Base-by-base conservation (phyloP, 2,888 invertebrate species). In the Cosmorhoe ocellata region DNA sequence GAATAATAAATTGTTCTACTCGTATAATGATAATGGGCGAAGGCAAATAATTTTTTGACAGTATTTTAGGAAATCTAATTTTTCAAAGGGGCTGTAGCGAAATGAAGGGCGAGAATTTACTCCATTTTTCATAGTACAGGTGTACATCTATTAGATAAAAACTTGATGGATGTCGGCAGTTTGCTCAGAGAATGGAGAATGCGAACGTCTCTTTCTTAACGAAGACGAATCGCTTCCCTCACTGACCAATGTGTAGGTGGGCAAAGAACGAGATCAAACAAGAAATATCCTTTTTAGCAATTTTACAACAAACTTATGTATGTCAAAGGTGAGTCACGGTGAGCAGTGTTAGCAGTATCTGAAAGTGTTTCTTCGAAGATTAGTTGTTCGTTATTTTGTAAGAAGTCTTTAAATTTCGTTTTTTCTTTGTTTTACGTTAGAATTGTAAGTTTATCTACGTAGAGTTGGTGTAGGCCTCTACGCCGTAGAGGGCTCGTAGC, bases 111-210 rank as follows among this genome's bases (percentile, higher is more conserved):
- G 40, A 51, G 61, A 63, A 62, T 69, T 71, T 63, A 69, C 61
- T 61, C 60, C 66, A 73, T 79, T 79, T 71, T 70, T 76, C 73
- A 75, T 52, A 56, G 55, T 59, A 63, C 43, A 65, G 64, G 64
- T 67, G 66, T 66, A 61, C 56, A 63, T 64, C 63, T 66, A 65
- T 64, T 61, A 67, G 64, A 66, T 65, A 70, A 68, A 72, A 72
- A 68, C 61, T 69, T 82, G 80, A 81, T 75, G 74, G 74, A 82
- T 81, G 79, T 70, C 68, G 67, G 67, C 67, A 70, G 73, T 63
- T 69, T 64, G 66, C 61, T 60, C 2, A 4, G 4, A 18, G 18
- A 18, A 18, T 63, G 60, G 63, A 69, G 72, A 69, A 67, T 64
- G 60, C 64, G 63, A 61, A 64, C 66, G 64, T 64, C 60, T 58